phyloP scores from a whole-genome alignment of 2,888 invertebrate genomes.

The Andrena trimmerana region DNA sequence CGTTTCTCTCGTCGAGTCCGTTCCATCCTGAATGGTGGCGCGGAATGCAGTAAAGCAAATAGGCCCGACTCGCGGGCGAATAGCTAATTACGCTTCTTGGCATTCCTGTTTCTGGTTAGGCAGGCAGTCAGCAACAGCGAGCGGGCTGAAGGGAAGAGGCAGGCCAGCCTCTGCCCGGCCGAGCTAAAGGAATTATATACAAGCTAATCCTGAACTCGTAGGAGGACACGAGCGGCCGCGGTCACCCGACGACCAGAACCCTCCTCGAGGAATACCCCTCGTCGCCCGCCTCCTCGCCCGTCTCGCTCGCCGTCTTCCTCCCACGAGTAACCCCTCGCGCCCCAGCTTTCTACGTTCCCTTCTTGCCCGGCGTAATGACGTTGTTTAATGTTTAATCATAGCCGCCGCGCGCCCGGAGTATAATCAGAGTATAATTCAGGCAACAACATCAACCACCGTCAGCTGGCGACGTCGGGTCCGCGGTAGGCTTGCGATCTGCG shows the following conservation, averaged over 20 bases:
- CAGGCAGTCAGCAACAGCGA: conserved; percentile 66
- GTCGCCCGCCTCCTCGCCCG: conserved; percentile 15
- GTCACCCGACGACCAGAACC: conserved; percentile 73
- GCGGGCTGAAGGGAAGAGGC: conserved; percentile 23
- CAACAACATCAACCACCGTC: conserved; percentile 81
- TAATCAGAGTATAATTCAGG: conserved; percentile 85
- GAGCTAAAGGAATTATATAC: conserved; percentile 71
- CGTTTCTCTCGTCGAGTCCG: conserved; percentile 28
- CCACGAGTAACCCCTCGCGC: conserved; percentile 59
- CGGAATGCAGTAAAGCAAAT: conserved; percentile 83
- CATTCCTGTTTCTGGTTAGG: conserved; percentile 84
- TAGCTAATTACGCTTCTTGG: conserved; percentile 84
- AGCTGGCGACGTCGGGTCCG: conserved; percentile 56
- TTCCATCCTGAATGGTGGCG: conserved; percentile 74
- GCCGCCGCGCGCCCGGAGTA: conserved; percentile 80
- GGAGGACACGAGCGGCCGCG: conserved; percentile 83
- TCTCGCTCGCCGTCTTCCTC: conserved; percentile 30
- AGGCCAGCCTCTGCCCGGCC: conserved; percentile 24
- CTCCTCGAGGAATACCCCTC: conserved; percentile 26
- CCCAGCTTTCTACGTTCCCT: conserved; percentile 42
- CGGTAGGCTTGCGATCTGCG: conserved; percentile 70
- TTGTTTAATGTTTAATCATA: conserved; percentile 85
- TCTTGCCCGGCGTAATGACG: conserved; percentile 80
- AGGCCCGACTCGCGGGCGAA: conserved; percentile 79
- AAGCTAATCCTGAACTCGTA: conserved; percentile 83